Evolutionary conservation across 2,888 invertebrate genomes (phyloP).

Genomic region (Urechis unicinctus): DNA sequence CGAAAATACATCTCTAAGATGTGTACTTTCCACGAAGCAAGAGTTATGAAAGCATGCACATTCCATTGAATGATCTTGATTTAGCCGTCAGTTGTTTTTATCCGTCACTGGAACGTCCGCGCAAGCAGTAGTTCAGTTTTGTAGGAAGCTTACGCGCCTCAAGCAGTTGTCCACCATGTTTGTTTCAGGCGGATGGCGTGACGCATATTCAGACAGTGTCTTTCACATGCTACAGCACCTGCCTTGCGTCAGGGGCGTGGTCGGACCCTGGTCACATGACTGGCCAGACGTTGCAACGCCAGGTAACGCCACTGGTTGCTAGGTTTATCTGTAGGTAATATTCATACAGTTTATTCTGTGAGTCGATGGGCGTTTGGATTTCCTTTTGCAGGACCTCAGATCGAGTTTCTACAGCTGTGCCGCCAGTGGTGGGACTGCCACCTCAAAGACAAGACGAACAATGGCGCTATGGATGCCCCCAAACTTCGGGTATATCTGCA

Average conservation of each 20-base stretch:
- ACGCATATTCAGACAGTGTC: constrained; percentile 15
- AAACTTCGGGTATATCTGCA: neutral
- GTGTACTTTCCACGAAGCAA: no score
- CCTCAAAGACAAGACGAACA: constrained; percentile 5
- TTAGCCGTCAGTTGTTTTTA: no score
- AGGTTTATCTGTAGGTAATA: no score
- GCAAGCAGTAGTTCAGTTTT: no score
- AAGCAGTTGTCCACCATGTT: no score
- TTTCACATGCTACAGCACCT: constrained; percentile 13
- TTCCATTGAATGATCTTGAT: no score
- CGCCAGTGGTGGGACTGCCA: constrained; percentile 19
- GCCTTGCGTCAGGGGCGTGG: constrained; percentile 4
- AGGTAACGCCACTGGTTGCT: neutral
- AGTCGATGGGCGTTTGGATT: no score
- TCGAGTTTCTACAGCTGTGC: constrained; percentile 14
- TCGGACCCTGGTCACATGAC: constrained; percentile 22
- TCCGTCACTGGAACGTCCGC: no score
- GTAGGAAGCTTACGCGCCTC: no score
- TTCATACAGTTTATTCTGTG: no score
- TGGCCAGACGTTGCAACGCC: constrained; percentile 15
- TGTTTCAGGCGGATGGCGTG: constrained; percentile 16
- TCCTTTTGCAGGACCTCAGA: constrained; percentile 15
- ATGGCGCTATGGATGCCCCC: neutral
- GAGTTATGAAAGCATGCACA: no score
- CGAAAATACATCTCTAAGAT: no score